A percentile compares a stretch with the other conserved stretches of the same genome.
phyloP scores from a whole-genome alignment of 2,797 vertebrate species.

The Premnoplex brunnescens region DNA sequence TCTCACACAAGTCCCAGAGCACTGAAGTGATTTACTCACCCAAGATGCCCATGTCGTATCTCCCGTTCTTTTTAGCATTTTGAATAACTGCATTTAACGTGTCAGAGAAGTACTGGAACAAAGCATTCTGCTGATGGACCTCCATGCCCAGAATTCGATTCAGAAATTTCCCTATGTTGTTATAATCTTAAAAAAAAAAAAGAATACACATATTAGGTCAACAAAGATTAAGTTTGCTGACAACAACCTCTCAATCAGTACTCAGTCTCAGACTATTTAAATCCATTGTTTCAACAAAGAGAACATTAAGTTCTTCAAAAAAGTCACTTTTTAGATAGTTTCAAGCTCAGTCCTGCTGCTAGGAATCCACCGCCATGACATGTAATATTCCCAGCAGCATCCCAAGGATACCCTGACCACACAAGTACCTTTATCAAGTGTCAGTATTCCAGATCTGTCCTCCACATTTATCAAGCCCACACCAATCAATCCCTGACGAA shows the following conservation, averaged over 20 bases:
- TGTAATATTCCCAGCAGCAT: rapidly evolving
- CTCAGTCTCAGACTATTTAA: not conserved
- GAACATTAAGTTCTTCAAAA: not conserved
- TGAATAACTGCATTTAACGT: conserved; percentile 93
- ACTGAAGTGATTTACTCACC: conserved; percentile 75
- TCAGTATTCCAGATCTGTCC: conserved; percentile 89
- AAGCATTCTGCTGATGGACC: conserved; percentile 95
- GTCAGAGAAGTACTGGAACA: conserved; percentile 98
- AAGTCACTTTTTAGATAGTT: not conserved
- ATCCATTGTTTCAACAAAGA: not conserved
- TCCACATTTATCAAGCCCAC: conserved; percentile 97
- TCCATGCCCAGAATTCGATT: conserved; percentile 98
- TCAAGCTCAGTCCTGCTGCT: not conserved
- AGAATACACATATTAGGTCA: not conserved
- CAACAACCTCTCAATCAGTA: not conserved
- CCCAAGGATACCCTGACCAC: not conserved
- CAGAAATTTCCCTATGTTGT: conserved; percentile 98
- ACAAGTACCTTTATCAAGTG: conserved; percentile 91
- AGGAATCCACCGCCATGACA: not conserved
- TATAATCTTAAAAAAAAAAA: conserved; percentile 86
- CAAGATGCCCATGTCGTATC: conserved; percentile 98
- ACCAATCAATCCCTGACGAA: conserved; percentile 92
- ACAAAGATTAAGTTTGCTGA: not conserved
- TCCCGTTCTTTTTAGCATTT: conserved; percentile 95
- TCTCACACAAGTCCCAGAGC: not conserved